Conservation (phyloP, 1,140 invertebrate genomes). For the Chironomus striatipennis region DNA sequence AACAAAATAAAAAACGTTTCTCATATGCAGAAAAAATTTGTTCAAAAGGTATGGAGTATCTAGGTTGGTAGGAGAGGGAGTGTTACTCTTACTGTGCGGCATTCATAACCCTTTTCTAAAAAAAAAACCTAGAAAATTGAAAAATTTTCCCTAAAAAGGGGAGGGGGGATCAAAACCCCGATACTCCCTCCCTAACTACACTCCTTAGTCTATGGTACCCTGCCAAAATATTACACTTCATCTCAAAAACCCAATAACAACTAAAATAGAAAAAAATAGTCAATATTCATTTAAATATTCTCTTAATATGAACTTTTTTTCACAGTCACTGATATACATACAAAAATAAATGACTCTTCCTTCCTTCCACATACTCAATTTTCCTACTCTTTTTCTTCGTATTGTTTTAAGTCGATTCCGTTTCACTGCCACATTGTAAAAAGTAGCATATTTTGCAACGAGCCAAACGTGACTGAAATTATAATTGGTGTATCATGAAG, state of each 20-base stretch:
- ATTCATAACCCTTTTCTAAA: no score
- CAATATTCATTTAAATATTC: neutral
- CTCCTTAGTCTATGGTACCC: no score
- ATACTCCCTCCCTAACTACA: no score
- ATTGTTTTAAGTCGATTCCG: neutral
- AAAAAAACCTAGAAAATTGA: no score
- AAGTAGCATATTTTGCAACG: conserved; percentile 6
- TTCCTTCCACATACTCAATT: neutral
- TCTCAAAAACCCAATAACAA: neutral
- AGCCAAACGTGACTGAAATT: neutral
- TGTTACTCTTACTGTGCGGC: no score
- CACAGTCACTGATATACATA: neutral
- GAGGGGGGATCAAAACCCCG: no score
- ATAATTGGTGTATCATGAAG: neutral
- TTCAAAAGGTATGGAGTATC: no score
- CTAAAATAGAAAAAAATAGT: neutral
- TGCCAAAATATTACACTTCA: no score
- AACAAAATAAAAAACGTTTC: no score
- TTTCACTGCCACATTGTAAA: neutral
- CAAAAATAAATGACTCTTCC: neutral
- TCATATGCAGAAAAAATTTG: no score
- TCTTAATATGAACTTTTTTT: neutral
- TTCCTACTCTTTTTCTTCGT: neutral
- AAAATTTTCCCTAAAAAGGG: no score
- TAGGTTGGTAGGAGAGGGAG: no score